Evolutionary conservation across 2,888 invertebrate genomes (phyloP).

Genomic region (Melinaea marsaeus): DNA sequence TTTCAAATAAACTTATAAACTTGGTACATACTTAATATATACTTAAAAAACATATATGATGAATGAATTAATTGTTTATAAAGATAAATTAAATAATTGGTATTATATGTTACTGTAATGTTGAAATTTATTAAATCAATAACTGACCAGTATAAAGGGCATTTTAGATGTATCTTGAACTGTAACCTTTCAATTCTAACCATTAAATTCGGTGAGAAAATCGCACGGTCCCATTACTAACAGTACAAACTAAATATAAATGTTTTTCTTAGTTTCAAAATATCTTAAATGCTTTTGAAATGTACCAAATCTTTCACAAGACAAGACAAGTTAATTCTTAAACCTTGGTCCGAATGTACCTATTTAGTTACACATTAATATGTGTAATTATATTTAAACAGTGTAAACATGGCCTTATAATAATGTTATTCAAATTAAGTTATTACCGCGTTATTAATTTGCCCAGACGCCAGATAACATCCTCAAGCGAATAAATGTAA

Average conservation of each 20-base stretch:
- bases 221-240: conserved; percentile 1
- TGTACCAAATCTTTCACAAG: too few relatives aligned
- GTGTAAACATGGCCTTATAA: conserved; percentile 8
- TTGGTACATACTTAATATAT: too few relatives aligned
- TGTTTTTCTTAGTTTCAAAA: background rate
- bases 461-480: conserved; percentile 18
- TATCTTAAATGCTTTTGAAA: too few relatives aligned
- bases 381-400: background rate
- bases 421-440: conserved; percentile 19
- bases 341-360: too few relatives aligned
- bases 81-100: too few relatives aligned
- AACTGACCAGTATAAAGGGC: conserved; percentile 22
- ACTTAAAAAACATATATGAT: too few relatives aligned
- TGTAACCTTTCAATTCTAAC: conserved; percentile 17
- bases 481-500: conserved; percentile 8
- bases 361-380: too few relatives aligned
- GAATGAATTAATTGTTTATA: too few relatives aligned
- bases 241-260: background rate
- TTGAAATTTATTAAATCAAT: conserved; percentile 9
- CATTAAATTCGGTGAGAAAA: conserved; percentile 23
- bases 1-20: too few relatives aligned
- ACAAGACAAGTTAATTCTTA: too few relatives aligned
- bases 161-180: conserved; percentile 20
- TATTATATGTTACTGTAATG: too few relatives aligned
- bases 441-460: conserved; percentile 20